These are phyloP conservation scores for Pluvianellus socialis DNA, from an alignment of 2,113 vertebrate genomes.

Conservation along the genomic window DNA sequence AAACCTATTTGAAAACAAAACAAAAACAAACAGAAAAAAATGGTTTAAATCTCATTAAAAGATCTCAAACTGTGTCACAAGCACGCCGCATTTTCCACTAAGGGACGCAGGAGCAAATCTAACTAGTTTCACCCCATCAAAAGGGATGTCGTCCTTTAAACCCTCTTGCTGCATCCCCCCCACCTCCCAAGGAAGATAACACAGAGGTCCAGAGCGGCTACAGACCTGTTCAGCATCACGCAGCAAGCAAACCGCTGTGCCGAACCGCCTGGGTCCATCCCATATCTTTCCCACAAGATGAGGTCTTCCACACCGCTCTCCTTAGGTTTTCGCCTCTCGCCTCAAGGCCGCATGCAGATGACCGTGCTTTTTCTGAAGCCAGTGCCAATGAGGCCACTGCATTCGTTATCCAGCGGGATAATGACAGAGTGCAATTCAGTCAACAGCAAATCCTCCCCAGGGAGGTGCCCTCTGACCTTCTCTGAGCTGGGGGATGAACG, in stretches of 20 bases:
- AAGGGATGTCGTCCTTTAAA: not conserved
- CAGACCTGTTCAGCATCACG: not conserved
- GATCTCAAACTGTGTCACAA: not conserved
- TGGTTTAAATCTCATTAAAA: constrained; percentile 28
- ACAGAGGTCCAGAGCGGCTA: not conserved
- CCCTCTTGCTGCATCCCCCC: no score
- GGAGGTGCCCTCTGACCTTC: constrained; percentile 64
- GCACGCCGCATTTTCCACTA: not conserved
- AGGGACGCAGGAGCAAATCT: not conserved
- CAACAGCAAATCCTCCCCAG: constrained; percentile 69
- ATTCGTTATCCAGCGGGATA: constrained; percentile 69
- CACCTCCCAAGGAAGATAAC: not conserved
- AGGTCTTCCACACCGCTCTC: not conserved
- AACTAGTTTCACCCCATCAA: not conserved
- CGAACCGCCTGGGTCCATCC: not conserved
- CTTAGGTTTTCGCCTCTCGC: not conserved
- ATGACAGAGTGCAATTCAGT: constrained; percentile 72
- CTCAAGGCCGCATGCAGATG: constrained; percentile 61
- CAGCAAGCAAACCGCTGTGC: not conserved
- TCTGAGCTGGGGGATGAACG: constrained; percentile 59
- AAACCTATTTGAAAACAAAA: constrained; percentile 50
- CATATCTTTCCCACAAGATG: accelerated
- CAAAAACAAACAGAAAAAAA: not conserved
- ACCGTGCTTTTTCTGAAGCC: constrained; percentile 57
- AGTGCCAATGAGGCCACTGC: constrained; percentile 60